Percentiles rank a stretch among this genome's conserved stretches.
Evolutionary conservation across 2,797 vertebrate species (phyloP).

Genomic region (Lacerta bilineata): DNA sequence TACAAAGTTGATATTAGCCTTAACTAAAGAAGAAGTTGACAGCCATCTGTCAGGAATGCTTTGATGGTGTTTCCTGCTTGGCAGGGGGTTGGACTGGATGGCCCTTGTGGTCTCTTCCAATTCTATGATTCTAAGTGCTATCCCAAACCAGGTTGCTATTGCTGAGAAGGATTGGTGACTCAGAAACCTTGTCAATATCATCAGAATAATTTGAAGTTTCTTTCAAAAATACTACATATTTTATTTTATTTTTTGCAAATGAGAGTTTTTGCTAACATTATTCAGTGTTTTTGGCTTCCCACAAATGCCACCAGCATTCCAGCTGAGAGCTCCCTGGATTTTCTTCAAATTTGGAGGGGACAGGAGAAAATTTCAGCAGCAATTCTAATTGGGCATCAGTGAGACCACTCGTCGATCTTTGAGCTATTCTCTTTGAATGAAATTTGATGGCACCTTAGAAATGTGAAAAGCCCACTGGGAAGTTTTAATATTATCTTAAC

Average conservation of each 20-base stretch:
- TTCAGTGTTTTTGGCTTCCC: neutral
- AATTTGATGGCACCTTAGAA: neutral
- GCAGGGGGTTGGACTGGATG: too few relatives aligned
- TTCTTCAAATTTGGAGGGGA: too few relatives aligned
- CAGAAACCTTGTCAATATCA: neutral
- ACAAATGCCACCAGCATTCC: neutral
- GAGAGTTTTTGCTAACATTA: neutral
- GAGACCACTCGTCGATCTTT: neutral
- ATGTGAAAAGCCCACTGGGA: neutral
- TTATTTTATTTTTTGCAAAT: too few relatives aligned
- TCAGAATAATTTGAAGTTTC: neutral
- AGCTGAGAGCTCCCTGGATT: neutral
- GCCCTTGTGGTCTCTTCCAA: too few relatives aligned
- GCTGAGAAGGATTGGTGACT: neutral
- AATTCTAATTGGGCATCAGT: neutral
- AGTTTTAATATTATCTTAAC: neutral
- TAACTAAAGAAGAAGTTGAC: too few relatives aligned
- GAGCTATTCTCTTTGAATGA: neutral
- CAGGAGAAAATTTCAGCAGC: neutral
- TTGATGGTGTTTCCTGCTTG: too few relatives aligned
- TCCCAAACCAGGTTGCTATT: too few relatives aligned
- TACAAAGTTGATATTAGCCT: too few relatives aligned
- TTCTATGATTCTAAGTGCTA: too few relatives aligned
- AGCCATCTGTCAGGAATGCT: too few relatives aligned
- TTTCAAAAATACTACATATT: neutral